Conservation (phyloP, 2,797 vertebrate species). For the Muraenolepis orangiensis region DNA sequence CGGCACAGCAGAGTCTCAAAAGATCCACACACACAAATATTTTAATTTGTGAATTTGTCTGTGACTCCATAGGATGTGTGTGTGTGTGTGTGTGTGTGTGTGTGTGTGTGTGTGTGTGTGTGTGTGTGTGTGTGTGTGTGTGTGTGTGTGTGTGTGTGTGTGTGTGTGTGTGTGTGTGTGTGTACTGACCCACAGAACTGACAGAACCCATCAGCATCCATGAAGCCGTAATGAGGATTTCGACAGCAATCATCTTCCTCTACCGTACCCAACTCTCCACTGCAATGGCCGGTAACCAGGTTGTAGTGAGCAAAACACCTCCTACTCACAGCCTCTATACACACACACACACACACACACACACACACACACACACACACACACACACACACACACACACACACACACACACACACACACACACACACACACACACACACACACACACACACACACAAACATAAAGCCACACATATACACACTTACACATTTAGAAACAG, state of each 20-base stretch:
- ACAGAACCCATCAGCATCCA: slow-evolving; percentile 28
- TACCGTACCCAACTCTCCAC: slow-evolving; percentile 40
- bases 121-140: too few relatives aligned
- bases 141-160: slow-evolving; percentile 12
- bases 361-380: slow-evolving; percentile 10
- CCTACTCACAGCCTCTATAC: slow-evolving; percentile 25
- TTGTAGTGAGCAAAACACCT: slow-evolving; percentile 39
- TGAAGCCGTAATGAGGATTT: slow-evolving; percentile 42
- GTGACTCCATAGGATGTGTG: too few relatives aligned
- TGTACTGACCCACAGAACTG: slow-evolving; percentile 48
- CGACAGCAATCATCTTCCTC: slow-evolving; percentile 51
- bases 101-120: neutral
- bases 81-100: too few relatives aligned
- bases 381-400: neutral
- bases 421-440: neutral
- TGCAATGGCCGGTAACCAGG: slow-evolving; percentile 27
- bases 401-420: neutral
- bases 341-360: slow-evolving; percentile 20
- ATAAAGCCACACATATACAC: too few relatives aligned
- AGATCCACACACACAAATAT: too few relatives aligned
- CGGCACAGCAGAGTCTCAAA: too few relatives aligned
- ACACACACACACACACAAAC: too few relatives aligned
- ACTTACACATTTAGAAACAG: neutral
- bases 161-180: slow-evolving; percentile 17
- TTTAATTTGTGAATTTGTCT: too few relatives aligned